A percentile compares a stretch with the other conserved stretches of the same genome.
These are phyloP conservation scores for Lithophane semibrunnea DNA, from an alignment of 2,888 invertebrate species.

Conservation along the genomic window DNA sequence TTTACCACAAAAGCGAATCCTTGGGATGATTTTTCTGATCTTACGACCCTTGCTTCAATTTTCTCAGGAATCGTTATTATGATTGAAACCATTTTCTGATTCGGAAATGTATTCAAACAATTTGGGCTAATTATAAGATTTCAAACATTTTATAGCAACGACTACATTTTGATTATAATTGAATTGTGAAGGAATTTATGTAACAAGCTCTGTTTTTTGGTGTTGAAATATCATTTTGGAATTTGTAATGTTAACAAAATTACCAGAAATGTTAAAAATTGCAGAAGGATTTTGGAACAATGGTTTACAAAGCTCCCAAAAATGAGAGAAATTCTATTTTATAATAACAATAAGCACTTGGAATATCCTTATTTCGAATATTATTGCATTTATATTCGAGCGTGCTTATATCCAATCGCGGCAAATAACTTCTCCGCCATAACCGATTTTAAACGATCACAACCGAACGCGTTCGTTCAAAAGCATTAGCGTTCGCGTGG, in stretches of 20 bases:
- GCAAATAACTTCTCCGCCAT: conserved; percentile 49
- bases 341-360: conserved; percentile 5
- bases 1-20: conserved; percentile 35
- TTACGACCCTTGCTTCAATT: conserved; percentile 23
- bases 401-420: conserved; percentile 28
- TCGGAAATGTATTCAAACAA: conserved; percentile 27
- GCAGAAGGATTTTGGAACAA: neutral
- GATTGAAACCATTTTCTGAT: conserved; percentile 27
- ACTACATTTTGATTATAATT: conserved; percentile 6
- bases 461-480: conserved; percentile 60
- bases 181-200: conserved; percentile 8
- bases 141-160: conserved; percentile 10
- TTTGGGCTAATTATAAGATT: conserved; percentile 35
- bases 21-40: conserved; percentile 16
- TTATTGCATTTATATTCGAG: conserved; percentile 26
- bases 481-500: conserved; percentile 60
- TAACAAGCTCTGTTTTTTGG: neutral
- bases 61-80: conserved; percentile 8
- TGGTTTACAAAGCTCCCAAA: neutral
- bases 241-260: neutral
- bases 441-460: conserved; percentile 62
- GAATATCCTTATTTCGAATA: conserved; percentile 27
- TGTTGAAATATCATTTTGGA: neutral
- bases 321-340: neutral
- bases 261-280: neutral